These are phyloP conservation scores for Tenthredo mesomela DNA, from an alignment of 2,888 invertebrate genomes.

Conservation along the genomic window DNA sequence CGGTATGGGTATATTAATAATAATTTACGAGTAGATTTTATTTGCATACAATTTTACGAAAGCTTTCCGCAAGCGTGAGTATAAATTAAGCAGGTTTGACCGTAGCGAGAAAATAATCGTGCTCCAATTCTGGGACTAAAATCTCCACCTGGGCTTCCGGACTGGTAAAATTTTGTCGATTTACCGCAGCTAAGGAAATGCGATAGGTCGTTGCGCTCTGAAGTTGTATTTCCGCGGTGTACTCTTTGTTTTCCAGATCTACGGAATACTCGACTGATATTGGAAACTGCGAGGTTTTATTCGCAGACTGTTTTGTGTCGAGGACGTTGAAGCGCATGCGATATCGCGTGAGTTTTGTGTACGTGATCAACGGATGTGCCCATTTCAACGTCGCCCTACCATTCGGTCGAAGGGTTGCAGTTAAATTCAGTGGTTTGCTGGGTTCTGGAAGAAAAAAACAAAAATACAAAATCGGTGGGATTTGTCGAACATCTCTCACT, in stretches of 20 bases:
- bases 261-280: neutral
- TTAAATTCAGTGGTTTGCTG: neutral
- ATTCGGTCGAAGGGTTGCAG: neutral
- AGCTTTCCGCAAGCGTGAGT: too few species aligned
- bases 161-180: neutral
- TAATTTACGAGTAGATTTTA: neutral
- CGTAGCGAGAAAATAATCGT: neutral
- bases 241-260: neutral
- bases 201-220: neutral
- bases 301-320: neutral
- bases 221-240: neutral
- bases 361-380: neutral
- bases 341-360: neutral
- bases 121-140: neutral
- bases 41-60: neutral
- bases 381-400: neutral
- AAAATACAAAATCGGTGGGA: neutral
- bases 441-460: neutral
- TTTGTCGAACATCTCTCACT: neutral
- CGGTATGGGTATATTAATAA: neutral
- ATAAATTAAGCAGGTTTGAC: neutral
- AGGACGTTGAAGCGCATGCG: constrained; percentile 1
- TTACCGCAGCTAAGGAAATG: neutral
- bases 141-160: neutral
- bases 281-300: neutral